These are phyloP conservation scores for Toxonevra muliebris DNA, from an alignment of 2,888 invertebrate genomes.

Conservation along the genomic window DNA sequence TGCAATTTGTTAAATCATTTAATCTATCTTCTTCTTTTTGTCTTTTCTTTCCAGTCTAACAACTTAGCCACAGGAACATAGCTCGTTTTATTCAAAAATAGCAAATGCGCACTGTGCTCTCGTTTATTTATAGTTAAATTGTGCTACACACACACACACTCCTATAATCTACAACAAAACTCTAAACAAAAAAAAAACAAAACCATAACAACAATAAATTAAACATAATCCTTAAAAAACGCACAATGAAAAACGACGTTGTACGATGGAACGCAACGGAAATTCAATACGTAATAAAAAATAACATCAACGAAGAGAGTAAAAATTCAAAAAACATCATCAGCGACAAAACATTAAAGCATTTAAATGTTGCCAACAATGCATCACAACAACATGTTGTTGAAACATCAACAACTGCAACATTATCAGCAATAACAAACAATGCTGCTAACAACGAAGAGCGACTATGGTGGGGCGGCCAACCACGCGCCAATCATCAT, in stretches of 20 bases:
- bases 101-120: not conserved
- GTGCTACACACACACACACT: not conserved
- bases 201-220: not conserved
- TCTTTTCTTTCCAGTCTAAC: not conserved
- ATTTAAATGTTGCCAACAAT: not conserved
- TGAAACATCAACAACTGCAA: slow-evolving; percentile 1
- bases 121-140: not conserved
- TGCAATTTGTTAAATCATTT: too few species aligned
- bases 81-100: not conserved
- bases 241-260: slow-evolving; percentile 65
- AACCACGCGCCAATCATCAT: not conserved
- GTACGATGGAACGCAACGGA: slow-evolving; percentile 58
- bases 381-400: not conserved
- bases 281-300: slow-evolving; percentile 29
- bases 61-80: not conserved
- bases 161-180: slow-evolving; percentile 25
- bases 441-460: slow-evolving; percentile 23
- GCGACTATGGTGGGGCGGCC: slow-evolving; percentile 1
- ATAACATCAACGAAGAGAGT: slow-evolving; percentile 27
- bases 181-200: slow-evolving; percentile 34
- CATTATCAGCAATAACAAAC: slow-evolving; percentile 27
- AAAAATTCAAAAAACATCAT: slow-evolving; percentile 27
- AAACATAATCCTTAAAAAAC: slow-evolving; percentile 23
- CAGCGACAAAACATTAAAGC: not conserved
- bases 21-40: not conserved